Percentiles rank a stretch among this genome's conserved stretches.
Conservation (phyloP, 2,113 vertebrate genomes). For the Coracopsis vasa region DNA sequence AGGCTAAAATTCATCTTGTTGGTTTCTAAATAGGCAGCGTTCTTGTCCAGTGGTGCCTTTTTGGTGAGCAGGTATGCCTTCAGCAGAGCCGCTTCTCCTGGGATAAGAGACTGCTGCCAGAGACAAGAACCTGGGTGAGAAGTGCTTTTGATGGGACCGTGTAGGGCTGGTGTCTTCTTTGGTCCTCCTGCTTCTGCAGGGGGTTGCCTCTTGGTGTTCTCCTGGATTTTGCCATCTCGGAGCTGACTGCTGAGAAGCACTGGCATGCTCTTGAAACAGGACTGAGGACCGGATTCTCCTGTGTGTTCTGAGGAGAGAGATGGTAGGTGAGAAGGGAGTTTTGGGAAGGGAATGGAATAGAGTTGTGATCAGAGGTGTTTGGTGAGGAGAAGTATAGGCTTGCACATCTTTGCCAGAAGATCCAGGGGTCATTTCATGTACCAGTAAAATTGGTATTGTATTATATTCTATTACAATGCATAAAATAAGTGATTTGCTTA, state of each 20-base stretch:
- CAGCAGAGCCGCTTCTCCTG: background rate
- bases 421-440: background rate
- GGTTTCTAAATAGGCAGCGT: background rate
- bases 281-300: background rate
- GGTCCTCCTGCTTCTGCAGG: background rate
- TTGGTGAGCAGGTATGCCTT: background rate
- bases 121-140: background rate
- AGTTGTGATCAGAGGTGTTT: background rate
- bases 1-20: background rate
- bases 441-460: fast-evolving
- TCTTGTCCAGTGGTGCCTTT: background rate
- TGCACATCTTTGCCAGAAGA: background rate
- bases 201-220: background rate
- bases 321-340: background rate
- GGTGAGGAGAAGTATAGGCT: background rate
- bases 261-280: fast-evolving
- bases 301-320: background rate
- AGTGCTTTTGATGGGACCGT: background rate
- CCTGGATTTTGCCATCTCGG: background rate
- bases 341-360: background rate
- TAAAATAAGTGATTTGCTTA: background rate
- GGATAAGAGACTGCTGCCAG: background rate
- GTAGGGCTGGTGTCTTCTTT: background rate
- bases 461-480: background rate
- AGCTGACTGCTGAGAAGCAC: background rate